Evolutionary conservation across 2,888 invertebrate genomes (phyloP), one percentile per base, ranked within the genome.

Genomic region (Cinara cedri): DNA sequence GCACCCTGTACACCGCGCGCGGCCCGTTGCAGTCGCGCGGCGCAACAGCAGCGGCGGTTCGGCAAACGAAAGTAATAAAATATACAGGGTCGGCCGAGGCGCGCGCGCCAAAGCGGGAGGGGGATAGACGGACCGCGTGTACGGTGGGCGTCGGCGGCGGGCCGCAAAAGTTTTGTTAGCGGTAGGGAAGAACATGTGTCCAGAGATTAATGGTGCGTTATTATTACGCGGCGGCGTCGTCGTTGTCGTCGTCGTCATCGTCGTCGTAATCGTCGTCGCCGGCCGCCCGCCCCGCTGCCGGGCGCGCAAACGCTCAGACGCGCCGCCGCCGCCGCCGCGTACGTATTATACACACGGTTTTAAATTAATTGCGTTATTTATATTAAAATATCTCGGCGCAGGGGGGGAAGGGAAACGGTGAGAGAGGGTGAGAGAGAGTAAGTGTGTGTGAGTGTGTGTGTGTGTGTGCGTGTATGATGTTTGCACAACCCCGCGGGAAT

Each of bases 351-450:
- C 16, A 21, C 44, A 46, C 46, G 63, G 63, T 44, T 76, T 76
- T 76, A 76, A 76, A 76, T 76, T 76, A 76, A 76, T 76, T 57
- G 76, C 76, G 76, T 76, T 76, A 76, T 76, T 76, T 76, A 66
- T 76, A 76, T 76, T 76, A 76, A 76, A 76, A 76, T 66, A 57
- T 76, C 76, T 75, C 72, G 57, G 42, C 19, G 10, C 60, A 54
- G 66, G 46, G 66, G 34, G n/a, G n/a, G n/a, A n/a, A n/a, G n/a
- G n/a, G n/a, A n/a, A n/a, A n/a, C n/a, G n/a, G n/a, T n/a, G n/a
- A n/a, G n/a, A n/a, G n/a, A n/a, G n/a, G n/a, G n/a, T n/a, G n/a
- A n/a, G n/a, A n/a, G n/a, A n/a, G n/a, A n/a, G n/a, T n/a, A n/a
- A n/a, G n/a, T n/a, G n/a, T n/a, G n/a, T n/a, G n/a, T n/a, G n/a